Evolutionary conservation across 92 coral and sea anemone species (phyloP), one percentile per base, ranked within the genome.

Genomic region (Bergia sp.): DNA sequence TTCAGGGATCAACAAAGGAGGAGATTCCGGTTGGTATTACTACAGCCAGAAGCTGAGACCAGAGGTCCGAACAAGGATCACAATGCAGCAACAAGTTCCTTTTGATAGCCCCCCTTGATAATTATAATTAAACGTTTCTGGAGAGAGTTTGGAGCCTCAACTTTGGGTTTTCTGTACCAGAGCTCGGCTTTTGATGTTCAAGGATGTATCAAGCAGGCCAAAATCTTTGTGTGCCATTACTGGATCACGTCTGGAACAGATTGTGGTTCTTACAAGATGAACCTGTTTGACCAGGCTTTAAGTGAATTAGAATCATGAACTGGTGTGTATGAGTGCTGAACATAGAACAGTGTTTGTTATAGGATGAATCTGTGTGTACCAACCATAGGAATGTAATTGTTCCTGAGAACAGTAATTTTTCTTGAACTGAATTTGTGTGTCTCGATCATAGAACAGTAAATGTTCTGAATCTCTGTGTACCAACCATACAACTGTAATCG

Each of bases 11-110:
- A 94, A 92, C 89, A 93, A 93, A 85, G 98, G 98, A 66, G 98
- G 98, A 3, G 98, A 96, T 86, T 38, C 98, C 5, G 81, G 92
- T 21, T 96, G 98, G 98, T 96, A 96, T 79, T 91, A 94, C 86
- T 88, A 92, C 90, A 96, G 96, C 86, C 98, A 96, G 79, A 40
- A 88, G 40, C 94, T 91, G 79, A 94, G 89, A 82, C 92, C 94
- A 13, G 95, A 81, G 5, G 93, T 94, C 13, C 82, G 41, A 66
- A 64, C 87, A 65, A 88, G 86, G 92, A 72, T 93, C 36, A 23
- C 65, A 72, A 85, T 77, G 47, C 82, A 79, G 80, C 91, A 91
- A 40, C 82, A 75, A 47, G 85, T 86, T 43, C 95, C 95, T 18
- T 88, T 89, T 80, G 98, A 96, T 86, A 86, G 76, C 8, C 96